These are phyloP conservation scores for Dinocampus coccinellae DNA, from an alignment of 2,888 invertebrate species.

Conservation along the genomic window DNA sequence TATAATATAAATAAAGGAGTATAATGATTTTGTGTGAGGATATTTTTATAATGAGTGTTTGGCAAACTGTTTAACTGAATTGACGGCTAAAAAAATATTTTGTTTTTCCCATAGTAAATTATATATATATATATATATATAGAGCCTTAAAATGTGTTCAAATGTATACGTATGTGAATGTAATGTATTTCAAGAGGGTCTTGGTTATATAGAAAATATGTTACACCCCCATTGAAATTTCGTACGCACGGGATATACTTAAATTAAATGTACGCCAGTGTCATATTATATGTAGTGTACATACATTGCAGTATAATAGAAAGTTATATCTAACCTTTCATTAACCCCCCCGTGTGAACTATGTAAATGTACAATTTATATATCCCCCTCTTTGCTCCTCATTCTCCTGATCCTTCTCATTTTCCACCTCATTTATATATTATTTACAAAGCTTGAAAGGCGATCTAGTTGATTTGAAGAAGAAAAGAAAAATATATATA, in stretches of 20 bases:
- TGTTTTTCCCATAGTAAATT: slow-evolving; percentile 58
- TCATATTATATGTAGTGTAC: slow-evolving; percentile 56
- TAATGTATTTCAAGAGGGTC: slow-evolving; percentile 23
- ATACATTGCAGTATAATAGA: slow-evolving; percentile 52
- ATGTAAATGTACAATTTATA: slow-evolving; percentile 22
- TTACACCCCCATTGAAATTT: slow-evolving; percentile 63
- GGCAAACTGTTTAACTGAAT: slow-evolving; percentile 17
- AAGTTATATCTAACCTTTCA: slow-evolving; percentile 69
- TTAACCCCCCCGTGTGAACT: slow-evolving; percentile 67
- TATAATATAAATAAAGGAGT: too few relatives aligned
- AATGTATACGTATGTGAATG: neutral
- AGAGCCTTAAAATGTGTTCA: neutral
- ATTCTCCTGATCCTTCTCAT: slow-evolving; percentile 12
- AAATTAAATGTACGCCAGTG: slow-evolving; percentile 66
- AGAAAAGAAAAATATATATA: neutral
- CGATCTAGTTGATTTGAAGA: slow-evolving; percentile 39
- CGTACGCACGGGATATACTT: slow-evolving; percentile 60
- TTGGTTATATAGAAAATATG: slow-evolving; percentile 52
- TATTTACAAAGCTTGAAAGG: slow-evolving; percentile 46
- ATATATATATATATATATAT: slow-evolving; percentile 7
- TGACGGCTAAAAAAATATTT: slow-evolving; percentile 60
- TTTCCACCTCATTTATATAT: neutral
- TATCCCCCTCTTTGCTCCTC: neutral
- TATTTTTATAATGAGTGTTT: slow-evolving; percentile 11
- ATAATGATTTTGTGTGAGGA: too few relatives aligned